phyloP scores from a whole-genome alignment of 2,797 vertebrate genomes.

The Mormyrops boulengeri region DNA sequence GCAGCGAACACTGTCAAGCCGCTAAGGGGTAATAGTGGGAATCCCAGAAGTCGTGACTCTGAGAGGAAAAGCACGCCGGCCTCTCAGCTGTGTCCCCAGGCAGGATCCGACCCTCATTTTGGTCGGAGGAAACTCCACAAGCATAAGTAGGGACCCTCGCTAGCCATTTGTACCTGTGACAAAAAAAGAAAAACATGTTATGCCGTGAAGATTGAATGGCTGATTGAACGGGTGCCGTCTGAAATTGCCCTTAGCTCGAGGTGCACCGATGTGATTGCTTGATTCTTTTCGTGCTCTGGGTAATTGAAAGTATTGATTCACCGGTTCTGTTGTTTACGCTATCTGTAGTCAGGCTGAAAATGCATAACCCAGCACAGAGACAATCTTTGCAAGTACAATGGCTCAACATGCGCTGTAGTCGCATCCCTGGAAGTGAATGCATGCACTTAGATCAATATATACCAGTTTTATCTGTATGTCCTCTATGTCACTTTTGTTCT shows the following conservation, averaged over 20 bases:
- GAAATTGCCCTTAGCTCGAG: conserved; percentile 29
- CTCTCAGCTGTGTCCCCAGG: background rate
- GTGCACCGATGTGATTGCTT: conserved; percentile 23
- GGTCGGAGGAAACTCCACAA: background rate
- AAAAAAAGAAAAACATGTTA: background rate
- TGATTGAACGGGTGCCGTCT: conserved; percentile 16
- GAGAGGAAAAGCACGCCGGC: background rate
- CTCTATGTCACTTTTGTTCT: background rate
- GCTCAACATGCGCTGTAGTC: background rate
- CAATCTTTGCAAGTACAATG: background rate
- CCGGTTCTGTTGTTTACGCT: conserved; percentile 19
- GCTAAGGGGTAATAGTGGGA: background rate
- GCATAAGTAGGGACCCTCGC: background rate
- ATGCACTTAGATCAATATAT: background rate
- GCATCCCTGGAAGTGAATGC: background rate
- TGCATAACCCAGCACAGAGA: background rate
- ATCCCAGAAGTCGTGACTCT: background rate
- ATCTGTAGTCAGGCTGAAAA: background rate
- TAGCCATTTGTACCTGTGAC: background rate
- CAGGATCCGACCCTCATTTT: background rate
- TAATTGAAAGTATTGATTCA: conserved; percentile 32
- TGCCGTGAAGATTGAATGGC: background rate
- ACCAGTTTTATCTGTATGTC: background rate
- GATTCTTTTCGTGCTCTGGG: conserved; percentile 12
- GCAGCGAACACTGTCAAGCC: background rate